Percentiles rank a stretch among this genome's conserved stretches.
Evolutionary conservation across 2,888 invertebrate genomes (phyloP).

Genomic region (Drosophila tripunctata): DNA sequence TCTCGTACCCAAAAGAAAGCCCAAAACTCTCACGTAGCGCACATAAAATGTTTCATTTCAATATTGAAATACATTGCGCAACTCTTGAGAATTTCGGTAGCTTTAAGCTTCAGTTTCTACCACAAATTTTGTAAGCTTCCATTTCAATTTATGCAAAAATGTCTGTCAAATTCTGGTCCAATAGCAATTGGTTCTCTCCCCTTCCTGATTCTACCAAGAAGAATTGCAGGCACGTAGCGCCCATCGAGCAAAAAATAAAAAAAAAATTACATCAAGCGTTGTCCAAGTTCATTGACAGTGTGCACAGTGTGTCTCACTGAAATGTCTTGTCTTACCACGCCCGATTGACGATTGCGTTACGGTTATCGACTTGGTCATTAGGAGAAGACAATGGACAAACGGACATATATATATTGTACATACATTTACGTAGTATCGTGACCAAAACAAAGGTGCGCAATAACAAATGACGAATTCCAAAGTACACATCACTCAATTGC

Average conservation of each 20-base stretch:
- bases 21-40: slow-evolving; percentile 29
- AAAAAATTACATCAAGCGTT: slow-evolving; percentile 17
- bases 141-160: slow-evolving; percentile 51
- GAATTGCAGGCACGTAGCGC: slow-evolving; percentile 71
- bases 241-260: not conserved
- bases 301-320: slow-evolving; percentile 19
- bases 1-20: slow-evolving; percentile 14
- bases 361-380: slow-evolving; percentile 76
- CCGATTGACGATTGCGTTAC: slow-evolving; percentile 57
- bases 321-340: slow-evolving; percentile 64
- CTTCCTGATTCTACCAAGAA: slow-evolving; percentile 45
- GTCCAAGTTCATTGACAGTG: slow-evolving; percentile 71
- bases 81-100: slow-evolving; percentile 21
- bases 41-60: slow-evolving; percentile 57
- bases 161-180: slow-evolving; percentile 17
- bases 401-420: slow-evolving; percentile 30
- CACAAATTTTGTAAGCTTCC: no score
- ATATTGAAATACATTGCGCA: slow-evolving; percentile 56
- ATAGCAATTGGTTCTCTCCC: not conserved
- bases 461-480: slow-evolving; percentile 46
- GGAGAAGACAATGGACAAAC: slow-evolving; percentile 43
- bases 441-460: slow-evolving; percentile 55
- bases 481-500: slow-evolving; percentile 34
- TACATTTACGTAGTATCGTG: slow-evolving; percentile 47
- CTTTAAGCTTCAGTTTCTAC: not conserved